Evolutionary conservation across 2,888 invertebrate genomes (phyloP).

Genomic region (Dasypolia templi): DNA sequence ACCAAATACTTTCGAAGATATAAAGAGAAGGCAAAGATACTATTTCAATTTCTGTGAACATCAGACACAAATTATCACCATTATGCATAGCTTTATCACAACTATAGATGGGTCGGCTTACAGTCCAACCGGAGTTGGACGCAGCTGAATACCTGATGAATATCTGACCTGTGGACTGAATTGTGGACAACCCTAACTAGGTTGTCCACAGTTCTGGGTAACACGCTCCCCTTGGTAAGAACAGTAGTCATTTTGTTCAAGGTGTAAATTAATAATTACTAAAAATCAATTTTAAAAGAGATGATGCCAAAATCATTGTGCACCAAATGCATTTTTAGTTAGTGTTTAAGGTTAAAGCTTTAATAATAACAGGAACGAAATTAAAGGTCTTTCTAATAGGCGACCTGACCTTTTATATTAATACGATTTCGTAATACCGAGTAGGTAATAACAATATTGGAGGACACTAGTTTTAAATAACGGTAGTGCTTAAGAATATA

Average conservation of each 20-base stretch:
- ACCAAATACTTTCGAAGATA: no score
- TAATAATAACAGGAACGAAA: not conserved
- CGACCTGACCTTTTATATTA: conserved; percentile 10
- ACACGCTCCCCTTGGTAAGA: not conserved
- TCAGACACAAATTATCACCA: no score
- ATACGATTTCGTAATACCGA: conserved; percentile 15
- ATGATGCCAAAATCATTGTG: not conserved
- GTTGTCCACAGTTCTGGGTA: not conserved
- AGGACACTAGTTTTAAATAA: no score
- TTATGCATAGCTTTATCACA: no score
- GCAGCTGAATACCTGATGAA: no score
- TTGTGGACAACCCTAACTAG: no score
- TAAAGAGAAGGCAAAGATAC: no score
- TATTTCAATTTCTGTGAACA: no score
- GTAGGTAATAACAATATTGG: not conserved
- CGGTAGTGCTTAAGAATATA: no score
- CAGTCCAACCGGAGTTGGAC: no score
- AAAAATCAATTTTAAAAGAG: not conserved
- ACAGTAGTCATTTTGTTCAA: not conserved
- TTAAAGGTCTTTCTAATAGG: conserved; percentile 15
- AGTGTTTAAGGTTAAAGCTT: conserved; percentile 10
- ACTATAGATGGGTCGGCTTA: no score
- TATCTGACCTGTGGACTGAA: no score
- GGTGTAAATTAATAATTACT: not conserved
- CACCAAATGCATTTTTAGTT: conserved; percentile 21